Base-by-base conservation (phyloP, 2,113 vertebrate genomes). In the Tupaia chinensis region DNA sequence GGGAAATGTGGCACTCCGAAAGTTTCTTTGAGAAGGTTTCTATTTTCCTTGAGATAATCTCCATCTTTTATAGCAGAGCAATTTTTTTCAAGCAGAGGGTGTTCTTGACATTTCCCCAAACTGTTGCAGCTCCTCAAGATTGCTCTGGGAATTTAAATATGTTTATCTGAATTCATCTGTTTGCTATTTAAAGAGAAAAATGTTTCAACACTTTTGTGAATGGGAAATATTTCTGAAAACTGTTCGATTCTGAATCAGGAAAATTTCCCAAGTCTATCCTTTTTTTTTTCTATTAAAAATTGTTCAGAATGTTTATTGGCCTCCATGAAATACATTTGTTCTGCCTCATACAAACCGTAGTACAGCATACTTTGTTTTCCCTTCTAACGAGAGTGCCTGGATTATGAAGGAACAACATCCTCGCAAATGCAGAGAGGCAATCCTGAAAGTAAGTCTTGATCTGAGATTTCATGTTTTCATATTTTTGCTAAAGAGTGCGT, bases 161-260 rank as follows among this genome's bases (percentile, higher is more conserved):
- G 94, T 98, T 98, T 98, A 93, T 97, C 94, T 98, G 92, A 91
- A 95, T 96, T 97, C 84, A 96, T 97, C 97, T 97, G 92, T 98
- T 98, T 98, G 82, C 68, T 27, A 69, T 98, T 98, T 95, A 96
- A 97, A 95, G 94, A 97, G 70, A 93, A 95, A 94, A 98, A 95
- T 94, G 96, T 96, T 98, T 97, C 93, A 95, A 94, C 82, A 96
- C 90, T 74, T 66, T 97, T 94, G 32, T 95, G 97, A 97, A 97
- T 97, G 90, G 78, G 91, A 95, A 97, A 76, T 93, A 20, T 96
- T 86, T 96, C 89, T 95, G 96, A 93, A 96, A 97, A 90, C 93
- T 88, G 93, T 98, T 98, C 61, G n/a, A 0, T 86, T 95, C 92
- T 95, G 90, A 96, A 94, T 92, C 94, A 87, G 69, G 25, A 87